Evolutionary conservation across 1,140 invertebrate genomes (phyloP).

Genomic region (Diploscapter pachys): DNA sequence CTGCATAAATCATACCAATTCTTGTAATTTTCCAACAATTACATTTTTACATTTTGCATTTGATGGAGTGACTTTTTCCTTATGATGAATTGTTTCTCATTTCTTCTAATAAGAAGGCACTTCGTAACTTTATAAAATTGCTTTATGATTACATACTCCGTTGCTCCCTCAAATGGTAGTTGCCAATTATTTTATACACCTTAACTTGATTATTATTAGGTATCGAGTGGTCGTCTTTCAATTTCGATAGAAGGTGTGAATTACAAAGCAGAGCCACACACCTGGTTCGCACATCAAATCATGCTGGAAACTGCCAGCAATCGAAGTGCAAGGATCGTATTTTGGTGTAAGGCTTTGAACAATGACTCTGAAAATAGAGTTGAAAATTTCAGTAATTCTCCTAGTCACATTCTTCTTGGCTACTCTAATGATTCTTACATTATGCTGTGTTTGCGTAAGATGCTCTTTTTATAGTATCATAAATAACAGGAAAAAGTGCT

Average conservation of each 20-base stretch:
- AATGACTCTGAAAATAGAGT: not conserved
- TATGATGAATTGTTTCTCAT: too few relatives aligned
- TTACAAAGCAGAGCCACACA: conserved; percentile 43
- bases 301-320: conserved; percentile 17
- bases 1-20: too few relatives aligned
- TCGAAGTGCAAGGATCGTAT: conserved; percentile 19
- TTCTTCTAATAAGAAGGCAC: too few relatives aligned
- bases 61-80: too few relatives aligned
- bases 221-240: conserved; percentile 32
- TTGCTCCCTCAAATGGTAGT: too few relatives aligned
- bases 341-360: conserved; percentile 30
- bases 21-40: not conserved
- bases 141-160: too few relatives aligned
- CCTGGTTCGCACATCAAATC: conserved; percentile 38
- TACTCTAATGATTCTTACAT: conserved; percentile 13
- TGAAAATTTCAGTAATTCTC: conserved; percentile 35
- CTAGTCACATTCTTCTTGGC: conserved; percentile 38
- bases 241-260: conserved; percentile 32
- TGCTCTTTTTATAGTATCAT: too few relatives aligned
- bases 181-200: too few relatives aligned
- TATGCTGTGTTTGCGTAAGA: too few relatives aligned
- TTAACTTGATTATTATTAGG: conserved; percentile 4
- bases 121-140: too few relatives aligned
- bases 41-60: conserved; percentile 14
- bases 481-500: too few relatives aligned